Conservation (phyloP, 2,113 vertebrate species). For the Serilophus lunatus region DNA sequence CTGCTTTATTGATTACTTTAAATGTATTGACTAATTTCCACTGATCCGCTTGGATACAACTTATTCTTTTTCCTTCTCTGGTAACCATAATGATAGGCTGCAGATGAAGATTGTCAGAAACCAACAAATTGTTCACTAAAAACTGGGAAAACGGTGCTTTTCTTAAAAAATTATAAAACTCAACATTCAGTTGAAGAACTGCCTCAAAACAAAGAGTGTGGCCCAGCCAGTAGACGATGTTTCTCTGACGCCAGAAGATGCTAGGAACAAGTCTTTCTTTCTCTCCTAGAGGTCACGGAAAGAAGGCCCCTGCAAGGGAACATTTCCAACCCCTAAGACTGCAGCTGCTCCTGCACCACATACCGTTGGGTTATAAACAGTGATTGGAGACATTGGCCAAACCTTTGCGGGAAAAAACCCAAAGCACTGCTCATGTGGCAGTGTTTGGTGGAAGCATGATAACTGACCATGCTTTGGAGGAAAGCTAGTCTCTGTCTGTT, state of each 20-base stretch:
- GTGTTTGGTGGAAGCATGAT: background rate
- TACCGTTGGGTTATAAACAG: rapidly evolving
- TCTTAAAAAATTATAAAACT: background rate
- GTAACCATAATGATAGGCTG: background rate
- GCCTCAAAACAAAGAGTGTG: background rate
- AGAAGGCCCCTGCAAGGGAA: background rate
- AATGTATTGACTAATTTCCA: background rate
- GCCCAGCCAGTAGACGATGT: background rate
- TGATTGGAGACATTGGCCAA: background rate
- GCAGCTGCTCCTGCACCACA: background rate
- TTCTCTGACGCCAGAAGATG: background rate
- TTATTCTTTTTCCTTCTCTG: background rate
- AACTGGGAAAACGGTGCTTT: background rate
- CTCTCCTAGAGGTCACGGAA: background rate
- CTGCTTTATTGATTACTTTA: background rate
- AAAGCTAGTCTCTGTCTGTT: background rate
- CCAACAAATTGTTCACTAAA: background rate
- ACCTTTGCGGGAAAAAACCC: background rate
- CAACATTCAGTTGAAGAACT: background rate
- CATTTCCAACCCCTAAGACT: background rate
- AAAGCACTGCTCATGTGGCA: background rate
- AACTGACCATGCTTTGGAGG: background rate
- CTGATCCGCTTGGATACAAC: background rate
- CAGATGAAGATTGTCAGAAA: background rate
- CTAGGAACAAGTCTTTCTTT: background rate